Evolutionary conservation across 2,113 vertebrate genomes (phyloP).

Genomic region (Pachypanchax playfairii): DNA sequence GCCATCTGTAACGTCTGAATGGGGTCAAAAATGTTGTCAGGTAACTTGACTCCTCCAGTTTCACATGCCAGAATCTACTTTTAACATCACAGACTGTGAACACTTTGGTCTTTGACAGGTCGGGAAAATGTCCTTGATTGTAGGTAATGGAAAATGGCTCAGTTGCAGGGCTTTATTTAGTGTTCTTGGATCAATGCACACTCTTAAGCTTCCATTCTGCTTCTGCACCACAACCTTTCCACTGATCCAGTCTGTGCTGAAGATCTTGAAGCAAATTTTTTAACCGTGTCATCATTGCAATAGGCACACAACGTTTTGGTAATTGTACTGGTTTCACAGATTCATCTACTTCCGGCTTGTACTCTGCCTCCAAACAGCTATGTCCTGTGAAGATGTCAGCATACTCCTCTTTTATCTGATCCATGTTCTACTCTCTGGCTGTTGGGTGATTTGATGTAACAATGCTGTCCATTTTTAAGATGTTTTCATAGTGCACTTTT

Average conservation of each 20-base stretch:
- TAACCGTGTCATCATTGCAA: background rate
- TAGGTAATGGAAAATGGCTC: background rate
- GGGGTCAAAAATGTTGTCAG: slow-evolving; percentile 25
- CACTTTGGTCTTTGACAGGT: background rate
- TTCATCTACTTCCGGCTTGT: background rate
- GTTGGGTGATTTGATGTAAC: no score
- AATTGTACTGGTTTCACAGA: background rate
- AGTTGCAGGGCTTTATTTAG: background rate
- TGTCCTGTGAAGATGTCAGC: no score
- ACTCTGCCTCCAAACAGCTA: no score
- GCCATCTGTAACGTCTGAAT: slow-evolving; percentile 15
- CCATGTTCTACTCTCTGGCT: no score
- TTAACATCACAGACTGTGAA: background rate
- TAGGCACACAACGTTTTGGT: background rate
- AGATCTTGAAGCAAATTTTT: background rate
- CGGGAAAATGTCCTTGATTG: no score
- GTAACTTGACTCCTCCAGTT: slow-evolving; percentile 34
- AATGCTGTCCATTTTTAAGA: no score
- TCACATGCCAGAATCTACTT: background rate
- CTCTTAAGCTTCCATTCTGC: background rate
- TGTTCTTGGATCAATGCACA: background rate
- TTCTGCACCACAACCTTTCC: background rate
- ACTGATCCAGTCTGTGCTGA: background rate
- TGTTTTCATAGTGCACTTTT: no score
- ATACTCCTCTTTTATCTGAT: no score